Percentiles rank a stretch among this genome's conserved stretches.
phyloP scores from a whole-genome alignment of 2,113 vertebrate genomes.

The Tachuris rubrigastra region DNA sequence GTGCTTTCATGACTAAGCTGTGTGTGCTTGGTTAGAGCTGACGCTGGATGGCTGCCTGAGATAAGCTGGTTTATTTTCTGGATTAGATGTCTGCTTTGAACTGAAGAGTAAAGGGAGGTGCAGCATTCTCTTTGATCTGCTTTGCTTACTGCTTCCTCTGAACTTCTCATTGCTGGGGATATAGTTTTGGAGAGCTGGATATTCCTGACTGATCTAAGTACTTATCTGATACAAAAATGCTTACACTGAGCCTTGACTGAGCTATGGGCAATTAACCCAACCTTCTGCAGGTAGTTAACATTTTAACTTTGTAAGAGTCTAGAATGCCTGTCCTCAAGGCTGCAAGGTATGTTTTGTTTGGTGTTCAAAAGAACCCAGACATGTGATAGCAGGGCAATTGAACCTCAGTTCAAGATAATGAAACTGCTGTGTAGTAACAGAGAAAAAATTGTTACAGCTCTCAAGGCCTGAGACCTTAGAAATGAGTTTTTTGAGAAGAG shows the following conservation, averaged over 20 bases:
- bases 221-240: background rate
- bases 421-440: background rate
- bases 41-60: background rate
- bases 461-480: background rate
- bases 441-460: background rate
- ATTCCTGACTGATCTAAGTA: background rate
- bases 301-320: background rate
- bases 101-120: background rate
- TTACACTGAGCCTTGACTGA: background rate
- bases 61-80: background rate
- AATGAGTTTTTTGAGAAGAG: background rate
- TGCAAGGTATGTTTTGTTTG: background rate
- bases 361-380: background rate
- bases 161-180: background rate
- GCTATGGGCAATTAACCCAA: background rate
- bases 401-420: background rate
- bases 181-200: background rate
- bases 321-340: background rate
- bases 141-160: background rate
- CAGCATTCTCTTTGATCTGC: background rate
- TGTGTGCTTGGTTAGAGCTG: background rate
- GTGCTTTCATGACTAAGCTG: background rate
- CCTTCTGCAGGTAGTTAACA: background rate
- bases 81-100: background rate
- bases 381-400: background rate